Evolutionary conservation across 1,140 invertebrate genomes (phyloP).

Genomic region (Philotrypesis tridentata): DNA sequence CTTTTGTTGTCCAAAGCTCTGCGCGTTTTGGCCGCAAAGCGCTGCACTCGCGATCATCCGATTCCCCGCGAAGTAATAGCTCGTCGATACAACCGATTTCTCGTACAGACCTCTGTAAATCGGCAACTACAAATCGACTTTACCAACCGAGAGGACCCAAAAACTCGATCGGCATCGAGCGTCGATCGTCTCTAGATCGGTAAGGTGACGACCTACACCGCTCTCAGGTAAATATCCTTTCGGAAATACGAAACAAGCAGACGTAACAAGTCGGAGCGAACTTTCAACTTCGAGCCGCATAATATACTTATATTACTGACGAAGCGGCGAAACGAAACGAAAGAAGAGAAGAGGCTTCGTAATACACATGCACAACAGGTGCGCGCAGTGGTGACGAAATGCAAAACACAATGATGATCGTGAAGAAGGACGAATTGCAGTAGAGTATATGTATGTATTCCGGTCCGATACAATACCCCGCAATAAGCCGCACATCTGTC

Average conservation of each 20-base stretch:
- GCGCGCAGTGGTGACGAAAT: neutral
- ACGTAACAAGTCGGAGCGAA: no score
- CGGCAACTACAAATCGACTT: neutral
- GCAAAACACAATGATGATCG: conserved; percentile 30
- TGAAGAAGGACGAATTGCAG: neutral
- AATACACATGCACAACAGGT: conserved; percentile 28
- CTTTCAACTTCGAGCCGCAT: neutral
- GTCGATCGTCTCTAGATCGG: neutral
- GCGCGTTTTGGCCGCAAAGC: no score
- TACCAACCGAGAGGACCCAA: neutral
- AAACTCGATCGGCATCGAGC: neutral
- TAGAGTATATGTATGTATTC: neutral
- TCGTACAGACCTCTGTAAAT: neutral
- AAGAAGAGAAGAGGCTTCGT: no score
- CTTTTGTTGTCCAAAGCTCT: no score
- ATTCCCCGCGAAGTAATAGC: no score
- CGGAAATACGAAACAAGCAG: no score
- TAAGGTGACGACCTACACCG: conserved; percentile 2
- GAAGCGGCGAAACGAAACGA: neutral
- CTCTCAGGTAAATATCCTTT: no score
- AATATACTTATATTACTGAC: no score
- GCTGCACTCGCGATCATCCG: no score
- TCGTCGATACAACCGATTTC: neutral
- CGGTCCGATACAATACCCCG: neutral
- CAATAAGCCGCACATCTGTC: conserved; percentile 28